These are phyloP conservation scores for Ivindomyrus marchei DNA, from an alignment of 2,113 vertebrate genomes.

Conservation along the genomic window DNA sequence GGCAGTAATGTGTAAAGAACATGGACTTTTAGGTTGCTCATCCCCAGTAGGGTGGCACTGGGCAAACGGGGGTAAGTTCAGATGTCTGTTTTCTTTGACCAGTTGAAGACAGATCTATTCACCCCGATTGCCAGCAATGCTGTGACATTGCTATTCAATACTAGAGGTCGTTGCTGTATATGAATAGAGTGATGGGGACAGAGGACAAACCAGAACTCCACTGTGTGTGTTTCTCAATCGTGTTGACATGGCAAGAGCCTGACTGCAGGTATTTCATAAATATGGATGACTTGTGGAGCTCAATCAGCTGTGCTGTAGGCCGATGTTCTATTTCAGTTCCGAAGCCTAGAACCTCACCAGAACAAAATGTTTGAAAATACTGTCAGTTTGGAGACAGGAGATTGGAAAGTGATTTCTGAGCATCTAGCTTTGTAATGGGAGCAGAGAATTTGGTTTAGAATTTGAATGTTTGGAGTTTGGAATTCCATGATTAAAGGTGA, in stretches of 20 bases:
- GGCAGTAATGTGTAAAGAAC: background rate
- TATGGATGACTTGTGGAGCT: background rate
- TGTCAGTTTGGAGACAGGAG: background rate
- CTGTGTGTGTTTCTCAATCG: background rate
- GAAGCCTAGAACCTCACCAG: background rate
- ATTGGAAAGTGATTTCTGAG: background rate
- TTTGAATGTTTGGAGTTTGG: background rate
- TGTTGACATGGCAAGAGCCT: background rate
- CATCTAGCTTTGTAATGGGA: background rate
- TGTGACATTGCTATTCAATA: background rate
- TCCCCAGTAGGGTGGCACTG: background rate
- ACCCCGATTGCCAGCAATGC: background rate
- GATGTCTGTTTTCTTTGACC: background rate
- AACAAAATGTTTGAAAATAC: background rate
- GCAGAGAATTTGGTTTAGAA: background rate
- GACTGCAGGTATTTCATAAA: slow-evolving; percentile 6
- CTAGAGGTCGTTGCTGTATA: background rate
- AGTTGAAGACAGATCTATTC: background rate
- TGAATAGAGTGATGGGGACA: background rate
- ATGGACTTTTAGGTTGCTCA: background rate
- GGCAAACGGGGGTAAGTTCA: background rate
- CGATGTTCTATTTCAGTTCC: slow-evolving; percentile 13
- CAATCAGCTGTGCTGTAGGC: background rate
- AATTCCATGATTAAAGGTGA: background rate
- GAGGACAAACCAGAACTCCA: background rate